A percentile compares a stretch with the other conserved stretches of the same genome.
These are phyloP conservation scores for Threskiornis aethiopicus DNA, from an alignment of 2,797 vertebrate genomes.

Conservation along the genomic window DNA sequence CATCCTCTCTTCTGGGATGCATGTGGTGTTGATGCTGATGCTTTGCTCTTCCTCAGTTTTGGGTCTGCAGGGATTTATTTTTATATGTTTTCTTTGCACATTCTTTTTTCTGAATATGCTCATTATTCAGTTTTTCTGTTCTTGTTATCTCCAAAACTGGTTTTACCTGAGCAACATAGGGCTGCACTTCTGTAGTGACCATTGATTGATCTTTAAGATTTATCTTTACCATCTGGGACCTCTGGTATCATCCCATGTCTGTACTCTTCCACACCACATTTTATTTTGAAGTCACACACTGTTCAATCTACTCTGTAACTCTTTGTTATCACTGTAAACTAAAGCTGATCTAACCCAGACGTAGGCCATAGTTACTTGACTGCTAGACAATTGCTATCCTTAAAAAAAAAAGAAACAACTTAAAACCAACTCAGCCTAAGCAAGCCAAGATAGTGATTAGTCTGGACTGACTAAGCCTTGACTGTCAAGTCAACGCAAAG, in stretches of 20 bases:
- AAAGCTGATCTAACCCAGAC: neutral
- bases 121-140: neutral
- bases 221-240: neutral
- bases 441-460: neutral
- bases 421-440: neutral
- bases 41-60: neutral
- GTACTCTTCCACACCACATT: neutral
- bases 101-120: neutral
- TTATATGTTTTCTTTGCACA: accelerated
- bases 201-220: neutral
- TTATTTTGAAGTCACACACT: neutral
- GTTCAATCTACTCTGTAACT: neutral
- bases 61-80: neutral
- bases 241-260: neutral
- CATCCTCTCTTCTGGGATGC: neutral
- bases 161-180: neutral
- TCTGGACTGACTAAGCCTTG: neutral
- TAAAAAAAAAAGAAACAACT: neutral
- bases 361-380: neutral
- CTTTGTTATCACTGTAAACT: neutral
- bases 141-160: neutral
- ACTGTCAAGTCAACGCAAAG: neutral
- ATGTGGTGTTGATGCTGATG: neutral
- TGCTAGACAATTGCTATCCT: neutral
- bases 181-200: neutral